Conservation (phyloP, 2,797 vertebrate genomes). For the Echiichthys vipera region DNA sequence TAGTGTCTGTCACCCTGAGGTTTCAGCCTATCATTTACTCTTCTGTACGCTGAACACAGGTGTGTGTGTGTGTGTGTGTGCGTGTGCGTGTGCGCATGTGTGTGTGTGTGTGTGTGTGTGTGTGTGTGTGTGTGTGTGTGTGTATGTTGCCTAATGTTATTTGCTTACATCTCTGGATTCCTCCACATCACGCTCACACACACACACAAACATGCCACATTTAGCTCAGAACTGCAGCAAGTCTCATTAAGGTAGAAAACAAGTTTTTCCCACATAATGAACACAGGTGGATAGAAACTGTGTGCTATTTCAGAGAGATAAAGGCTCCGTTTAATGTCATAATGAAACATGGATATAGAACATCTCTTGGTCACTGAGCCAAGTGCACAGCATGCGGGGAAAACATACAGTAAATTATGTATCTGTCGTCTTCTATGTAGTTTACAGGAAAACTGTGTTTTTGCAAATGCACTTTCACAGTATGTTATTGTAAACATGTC, state of each 20-base stretch:
- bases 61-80: conserved; percentile 26
- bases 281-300: conserved; percentile 28
- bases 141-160: conserved; percentile 27
- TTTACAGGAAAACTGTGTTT: background rate
- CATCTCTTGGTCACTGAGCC: conserved; percentile 8
- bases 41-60: conserved; percentile 19
- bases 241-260: conserved; percentile 56
- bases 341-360: conserved; percentile 18
- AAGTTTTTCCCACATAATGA: conserved; percentile 40
- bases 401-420: background rate
- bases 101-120: conserved; percentile 29
- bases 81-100: conserved; percentile 26
- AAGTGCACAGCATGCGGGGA: background rate
- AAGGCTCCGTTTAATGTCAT: conserved; percentile 2
- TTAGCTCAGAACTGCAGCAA: conserved; percentile 46
- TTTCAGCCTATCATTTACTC: conserved; percentile 37
- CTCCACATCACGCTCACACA: background rate
- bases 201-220: conserved; percentile 1
- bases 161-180: conserved; percentile 18
- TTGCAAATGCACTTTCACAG: background rate
- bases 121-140: conserved; percentile 9
- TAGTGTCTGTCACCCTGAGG: conserved; percentile 47
- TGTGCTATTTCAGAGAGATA: conserved; percentile 48
- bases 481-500: background rate
- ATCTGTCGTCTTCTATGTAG: too few relatives aligned